Evolutionary conservation across 2,113 vertebrate genomes (phyloP).

Genomic region (Neofelis nebulosa): DNA sequence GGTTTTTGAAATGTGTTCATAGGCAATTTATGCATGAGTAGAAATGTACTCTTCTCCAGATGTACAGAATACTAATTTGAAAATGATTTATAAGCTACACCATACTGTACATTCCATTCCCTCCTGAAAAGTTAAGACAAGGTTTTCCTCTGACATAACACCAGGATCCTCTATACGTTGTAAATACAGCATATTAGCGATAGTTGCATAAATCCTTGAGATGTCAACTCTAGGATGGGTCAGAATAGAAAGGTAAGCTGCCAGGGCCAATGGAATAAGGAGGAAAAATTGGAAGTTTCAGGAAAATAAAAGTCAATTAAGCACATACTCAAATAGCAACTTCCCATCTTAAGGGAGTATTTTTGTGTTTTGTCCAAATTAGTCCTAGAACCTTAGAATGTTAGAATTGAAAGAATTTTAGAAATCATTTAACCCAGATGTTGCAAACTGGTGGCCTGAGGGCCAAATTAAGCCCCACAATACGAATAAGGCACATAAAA

Average conservation of each 20-base stretch:
- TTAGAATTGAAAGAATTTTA: slow-evolving; percentile 23
- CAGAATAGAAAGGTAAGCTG: slow-evolving; percentile 67
- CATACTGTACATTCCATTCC: slow-evolving; percentile 81
- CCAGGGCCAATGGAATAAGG: neutral
- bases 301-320: neutral
- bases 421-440: neutral
- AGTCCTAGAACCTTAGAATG: neutral
- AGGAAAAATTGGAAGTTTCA: neutral
- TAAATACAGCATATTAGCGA: slow-evolving; percentile 73
- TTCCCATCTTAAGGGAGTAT: neutral
- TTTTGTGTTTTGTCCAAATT: neutral
- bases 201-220: slow-evolving; percentile 81
- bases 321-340: neutral
- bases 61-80: slow-evolving; percentile 88
- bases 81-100: slow-evolving; percentile 84
- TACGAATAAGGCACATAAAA: neutral
- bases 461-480: neutral
- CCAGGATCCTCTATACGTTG: slow-evolving; percentile 82
- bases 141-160: slow-evolving; percentile 86
- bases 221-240: slow-evolving; percentile 55
- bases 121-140: slow-evolving; percentile 83
- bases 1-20: slow-evolving; percentile 88
- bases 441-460: neutral
- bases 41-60: slow-evolving; percentile 86
- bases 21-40: slow-evolving; percentile 88